These are phyloP conservation scores for Fukomys damarensis DNA, from an alignment of 2,113 vertebrate species.

Conservation along the genomic window DNA sequence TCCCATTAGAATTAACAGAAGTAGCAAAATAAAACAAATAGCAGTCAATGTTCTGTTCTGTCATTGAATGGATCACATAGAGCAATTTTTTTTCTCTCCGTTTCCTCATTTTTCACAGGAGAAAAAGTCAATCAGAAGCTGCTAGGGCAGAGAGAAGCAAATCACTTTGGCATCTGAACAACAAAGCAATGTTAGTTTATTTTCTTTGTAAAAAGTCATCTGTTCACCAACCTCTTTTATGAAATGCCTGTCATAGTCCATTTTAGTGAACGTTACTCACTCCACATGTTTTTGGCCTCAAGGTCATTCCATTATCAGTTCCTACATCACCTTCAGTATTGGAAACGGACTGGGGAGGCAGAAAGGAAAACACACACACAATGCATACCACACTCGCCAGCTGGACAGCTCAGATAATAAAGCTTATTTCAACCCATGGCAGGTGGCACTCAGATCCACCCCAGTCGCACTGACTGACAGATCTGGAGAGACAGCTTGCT, in stretches of 20 bases:
- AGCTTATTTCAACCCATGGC: slow-evolving; percentile 51
- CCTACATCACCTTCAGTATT: slow-evolving; percentile 70
- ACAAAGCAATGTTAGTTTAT: slow-evolving; percentile 67
- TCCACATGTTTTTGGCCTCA: slow-evolving; percentile 71
- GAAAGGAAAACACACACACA: slow-evolving; percentile 55
- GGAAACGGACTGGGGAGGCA: slow-evolving; percentile 67
- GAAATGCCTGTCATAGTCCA: slow-evolving; percentile 74
- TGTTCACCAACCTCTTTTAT: slow-evolving; percentile 67
- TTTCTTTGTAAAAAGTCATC: slow-evolving; percentile 78
- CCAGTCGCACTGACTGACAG: slow-evolving; percentile 37
- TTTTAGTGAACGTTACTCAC: slow-evolving; percentile 75
- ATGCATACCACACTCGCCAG: slow-evolving; percentile 21
- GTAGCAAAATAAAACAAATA: slow-evolving; percentile 50
- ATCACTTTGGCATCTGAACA: slow-evolving; percentile 46
- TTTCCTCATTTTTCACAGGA: slow-evolving; percentile 74
- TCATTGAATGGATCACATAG: slow-evolving; percentile 49
- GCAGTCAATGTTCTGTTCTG: not conserved
- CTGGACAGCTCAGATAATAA: slow-evolving; percentile 45
- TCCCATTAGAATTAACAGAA: slow-evolving; percentile 40
- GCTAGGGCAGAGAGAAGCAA: slow-evolving; percentile 70
- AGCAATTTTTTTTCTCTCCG: slow-evolving; percentile 51
- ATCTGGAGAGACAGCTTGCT: slow-evolving; percentile 29
- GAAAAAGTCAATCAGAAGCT: slow-evolving; percentile 77
- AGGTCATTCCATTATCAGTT: slow-evolving; percentile 81
- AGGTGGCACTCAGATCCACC: not conserved